These are phyloP conservation scores for Desmodus rotundus DNA, from an alignment of 2,113 vertebrate genomes.

Conservation along the genomic window DNA sequence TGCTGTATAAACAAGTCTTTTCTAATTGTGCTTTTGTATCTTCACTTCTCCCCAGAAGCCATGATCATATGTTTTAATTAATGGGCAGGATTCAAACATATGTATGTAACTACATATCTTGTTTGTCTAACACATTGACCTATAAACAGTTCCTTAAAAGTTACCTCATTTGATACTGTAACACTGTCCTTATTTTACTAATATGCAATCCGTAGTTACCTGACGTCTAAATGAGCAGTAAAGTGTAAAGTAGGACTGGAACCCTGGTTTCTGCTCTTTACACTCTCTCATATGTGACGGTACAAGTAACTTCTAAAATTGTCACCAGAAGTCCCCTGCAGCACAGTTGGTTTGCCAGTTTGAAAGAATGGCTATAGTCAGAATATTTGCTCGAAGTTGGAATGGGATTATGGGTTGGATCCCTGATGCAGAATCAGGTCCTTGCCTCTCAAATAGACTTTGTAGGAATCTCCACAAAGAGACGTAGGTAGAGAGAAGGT, in stretches of 20 bases:
- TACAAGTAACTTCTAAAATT: background rate
- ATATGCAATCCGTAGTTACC: background rate
- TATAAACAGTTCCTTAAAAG: background rate
- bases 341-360: background rate
- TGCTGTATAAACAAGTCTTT: background rate
- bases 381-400: background rate
- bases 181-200: background rate
- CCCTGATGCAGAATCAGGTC: background rate
- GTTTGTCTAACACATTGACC: background rate
- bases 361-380: background rate
- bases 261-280: background rate
- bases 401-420: background rate
- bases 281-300: background rate
- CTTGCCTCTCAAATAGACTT: background rate
- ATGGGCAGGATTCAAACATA: background rate
- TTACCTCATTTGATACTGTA: background rate
- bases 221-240: background rate
- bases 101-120: background rate
- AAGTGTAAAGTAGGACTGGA: background rate
- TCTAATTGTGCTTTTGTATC: background rate
- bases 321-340: background rate
- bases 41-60: background rate
- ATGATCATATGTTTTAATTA: background rate
- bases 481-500: background rate
- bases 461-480: background rate